phyloP scores from a whole-genome alignment of 2,113 vertebrate genomes.

The Herpailurus yagouaroundi region DNA sequence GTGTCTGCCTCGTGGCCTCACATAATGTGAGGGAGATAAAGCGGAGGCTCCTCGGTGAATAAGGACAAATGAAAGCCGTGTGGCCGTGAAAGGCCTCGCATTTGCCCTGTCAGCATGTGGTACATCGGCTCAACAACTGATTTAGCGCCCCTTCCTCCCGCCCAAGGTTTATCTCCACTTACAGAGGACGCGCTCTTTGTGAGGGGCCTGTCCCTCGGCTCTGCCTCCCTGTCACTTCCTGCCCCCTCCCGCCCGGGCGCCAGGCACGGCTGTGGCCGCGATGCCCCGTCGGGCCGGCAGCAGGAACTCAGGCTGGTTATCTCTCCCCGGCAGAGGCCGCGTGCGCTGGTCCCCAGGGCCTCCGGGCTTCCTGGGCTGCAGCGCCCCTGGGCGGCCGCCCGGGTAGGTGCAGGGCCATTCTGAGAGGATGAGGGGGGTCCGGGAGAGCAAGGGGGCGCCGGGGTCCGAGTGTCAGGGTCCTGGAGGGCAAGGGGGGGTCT shows the following conservation, averaged over 20 bases:
- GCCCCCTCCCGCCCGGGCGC: constrained; percentile 70
- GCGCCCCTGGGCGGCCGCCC: neutral
- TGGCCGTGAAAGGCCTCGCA: constrained; percentile 83
- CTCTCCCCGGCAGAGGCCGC: constrained; percentile 81
- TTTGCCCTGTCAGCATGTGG: constrained; percentile 87
- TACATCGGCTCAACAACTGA: constrained; percentile 82
- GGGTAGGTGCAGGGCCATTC: neutral
- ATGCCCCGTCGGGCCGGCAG: constrained; percentile 75
- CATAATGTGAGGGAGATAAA: constrained; percentile 86
- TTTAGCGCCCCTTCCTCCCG: constrained; percentile 68
- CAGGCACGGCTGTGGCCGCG: constrained; percentile 54
- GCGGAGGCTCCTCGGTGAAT: constrained; percentile 83
- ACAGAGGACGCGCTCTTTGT: constrained; percentile 86
- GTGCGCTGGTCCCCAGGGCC: constrained; percentile 55
- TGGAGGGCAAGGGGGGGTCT: accelerated
- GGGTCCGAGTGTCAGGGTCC: neutral
- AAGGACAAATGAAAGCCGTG: constrained; percentile 82
- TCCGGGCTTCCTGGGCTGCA: constrained; percentile 57
- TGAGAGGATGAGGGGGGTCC: accelerated
- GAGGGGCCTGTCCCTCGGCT: constrained; percentile 81
- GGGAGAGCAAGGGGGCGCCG: accelerated
- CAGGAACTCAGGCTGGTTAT: constrained; percentile 83
- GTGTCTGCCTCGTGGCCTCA: constrained; percentile 85
- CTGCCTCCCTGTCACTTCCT: constrained; percentile 84
- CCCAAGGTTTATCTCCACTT: constrained; percentile 85